phyloP scores from a whole-genome alignment of 2,113 vertebrate species.

The Hepsetus odoe region DNA sequence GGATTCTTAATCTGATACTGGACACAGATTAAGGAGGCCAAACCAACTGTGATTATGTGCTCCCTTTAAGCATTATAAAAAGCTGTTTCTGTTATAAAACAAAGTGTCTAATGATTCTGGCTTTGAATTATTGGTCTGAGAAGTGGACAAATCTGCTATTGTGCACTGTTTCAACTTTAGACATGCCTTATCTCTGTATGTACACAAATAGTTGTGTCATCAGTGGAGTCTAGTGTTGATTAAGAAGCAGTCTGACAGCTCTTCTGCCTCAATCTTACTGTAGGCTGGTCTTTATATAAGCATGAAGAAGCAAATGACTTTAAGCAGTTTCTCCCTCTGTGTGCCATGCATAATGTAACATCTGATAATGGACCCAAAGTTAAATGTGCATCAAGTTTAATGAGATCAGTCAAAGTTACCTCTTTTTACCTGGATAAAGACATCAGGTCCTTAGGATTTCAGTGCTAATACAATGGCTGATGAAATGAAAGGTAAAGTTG shows the following conservation, averaged over 20 bases:
- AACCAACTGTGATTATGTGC: not conserved
- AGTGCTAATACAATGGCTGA: conserved; percentile 9
- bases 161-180: not conserved
- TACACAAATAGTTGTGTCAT: not conserved
- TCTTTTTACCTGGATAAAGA: conserved; percentile 10
- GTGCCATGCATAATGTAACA: conserved; percentile 31
- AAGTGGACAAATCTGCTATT: not conserved
- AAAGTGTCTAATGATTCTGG: not conserved
- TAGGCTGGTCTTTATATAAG: conserved; percentile 7
- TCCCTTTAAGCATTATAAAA: not conserved
- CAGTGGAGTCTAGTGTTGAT: not conserved
- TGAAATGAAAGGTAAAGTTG: not conserved
- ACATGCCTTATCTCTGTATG: not conserved
- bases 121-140: not conserved
- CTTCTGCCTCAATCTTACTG: not conserved
- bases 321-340: conserved; percentile 2
- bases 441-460: not conserved
- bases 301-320: conserved; percentile 26
- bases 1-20: not conserved
- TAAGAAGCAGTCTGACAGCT: not conserved
- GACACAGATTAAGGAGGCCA: not conserved
- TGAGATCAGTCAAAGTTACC: not conserved
- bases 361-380: not conserved
- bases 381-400: conserved; percentile 11
- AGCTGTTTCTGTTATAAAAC: not conserved